Conservation (phyloP, 2,113 vertebrate genomes). For the Notarius lentiginosus region DNA sequence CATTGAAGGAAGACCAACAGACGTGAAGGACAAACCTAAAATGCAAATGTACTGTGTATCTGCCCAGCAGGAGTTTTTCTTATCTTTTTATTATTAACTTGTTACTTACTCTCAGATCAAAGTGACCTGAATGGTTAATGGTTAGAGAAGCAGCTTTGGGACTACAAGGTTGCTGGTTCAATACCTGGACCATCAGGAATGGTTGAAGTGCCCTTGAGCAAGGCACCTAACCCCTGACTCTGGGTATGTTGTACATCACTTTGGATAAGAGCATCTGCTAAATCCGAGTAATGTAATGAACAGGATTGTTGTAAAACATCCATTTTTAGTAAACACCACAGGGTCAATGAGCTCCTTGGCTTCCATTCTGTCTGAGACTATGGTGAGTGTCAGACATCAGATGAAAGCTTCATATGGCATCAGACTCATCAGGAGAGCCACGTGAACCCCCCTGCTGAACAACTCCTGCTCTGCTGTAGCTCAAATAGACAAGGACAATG, state of each 20-base stretch:
- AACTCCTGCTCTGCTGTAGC: background rate
- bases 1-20: background rate
- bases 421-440: conserved; percentile 35
- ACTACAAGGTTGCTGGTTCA: no score
- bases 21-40: background rate
- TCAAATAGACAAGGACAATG: conserved; percentile 21
- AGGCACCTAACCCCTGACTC: no score
- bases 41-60: background rate
- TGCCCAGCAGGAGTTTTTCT: background rate
- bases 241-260: no score
- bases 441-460: background rate
- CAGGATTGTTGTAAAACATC: background rate
- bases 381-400: conserved; percentile 47
- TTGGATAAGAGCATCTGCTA: no score
- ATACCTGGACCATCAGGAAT: no score
- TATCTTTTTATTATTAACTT: background rate
- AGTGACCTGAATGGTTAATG: background rate
- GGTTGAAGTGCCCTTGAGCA: no score
- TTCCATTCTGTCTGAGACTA: background rate
- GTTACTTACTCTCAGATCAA: background rate
- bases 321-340: background rate
- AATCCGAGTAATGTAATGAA: no score
- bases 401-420: conserved; percentile 58
- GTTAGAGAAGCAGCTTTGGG: no score
- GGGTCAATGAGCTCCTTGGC: background rate